phyloP scores from a whole-genome alignment of 2,113 vertebrate species.

The Rhynchopsitta pachyrhyncha region DNA sequence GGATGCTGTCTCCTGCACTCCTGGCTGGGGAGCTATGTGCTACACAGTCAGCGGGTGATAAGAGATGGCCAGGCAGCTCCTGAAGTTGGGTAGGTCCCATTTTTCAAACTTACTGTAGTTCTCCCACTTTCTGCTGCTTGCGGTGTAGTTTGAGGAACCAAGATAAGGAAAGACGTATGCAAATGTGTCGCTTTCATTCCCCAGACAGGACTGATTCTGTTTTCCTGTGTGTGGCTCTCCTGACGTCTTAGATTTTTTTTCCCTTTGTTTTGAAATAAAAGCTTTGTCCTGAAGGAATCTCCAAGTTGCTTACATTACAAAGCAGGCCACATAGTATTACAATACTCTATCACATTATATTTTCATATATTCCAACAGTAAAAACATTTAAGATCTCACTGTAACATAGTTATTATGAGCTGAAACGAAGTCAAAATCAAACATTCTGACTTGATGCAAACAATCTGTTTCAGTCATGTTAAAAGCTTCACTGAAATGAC shows the following conservation, averaged over 20 bases:
- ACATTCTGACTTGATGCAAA: slow-evolving; percentile 36
- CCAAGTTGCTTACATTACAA: neutral
- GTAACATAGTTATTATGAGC: neutral
- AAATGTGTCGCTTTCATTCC: neutral
- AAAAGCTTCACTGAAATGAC: slow-evolving; percentile 10
- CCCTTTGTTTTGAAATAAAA: neutral
- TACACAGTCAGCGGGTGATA: neutral
- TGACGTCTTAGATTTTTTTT: neutral
- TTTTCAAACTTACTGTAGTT: neutral
- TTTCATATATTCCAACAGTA: neutral
- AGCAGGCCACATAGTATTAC: neutral
- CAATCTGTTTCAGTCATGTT: slow-evolving; percentile 42
- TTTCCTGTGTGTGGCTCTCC: neutral
- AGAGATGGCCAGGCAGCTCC: neutral
- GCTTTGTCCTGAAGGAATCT: neutral
- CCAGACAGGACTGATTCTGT: neutral
- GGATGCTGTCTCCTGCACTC: neutral
- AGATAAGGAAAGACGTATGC: neutral
- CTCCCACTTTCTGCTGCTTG: neutral
- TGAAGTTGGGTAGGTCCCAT: neutral
- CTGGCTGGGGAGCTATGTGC: neutral
- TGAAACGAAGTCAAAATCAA: slow-evolving; percentile 50
- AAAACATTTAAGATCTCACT: slow-evolving; percentile 19
- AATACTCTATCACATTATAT: neutral
- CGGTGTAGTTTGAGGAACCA: neutral